phyloP scores from a whole-genome alignment of 2,797 vertebrate species.

The Pseudocheirus occidentalis region DNA sequence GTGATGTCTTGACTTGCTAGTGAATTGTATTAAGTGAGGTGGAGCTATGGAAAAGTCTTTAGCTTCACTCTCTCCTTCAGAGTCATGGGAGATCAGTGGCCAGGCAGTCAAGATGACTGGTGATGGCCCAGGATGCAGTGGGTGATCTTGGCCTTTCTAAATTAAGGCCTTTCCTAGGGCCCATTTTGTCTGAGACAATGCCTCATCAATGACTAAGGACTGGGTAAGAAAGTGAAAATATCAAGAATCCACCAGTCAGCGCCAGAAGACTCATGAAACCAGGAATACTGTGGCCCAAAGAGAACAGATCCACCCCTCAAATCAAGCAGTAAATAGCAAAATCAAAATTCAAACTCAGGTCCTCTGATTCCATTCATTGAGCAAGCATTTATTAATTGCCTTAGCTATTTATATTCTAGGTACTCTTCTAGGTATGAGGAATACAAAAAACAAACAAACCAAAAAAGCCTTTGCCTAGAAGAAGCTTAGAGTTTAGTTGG shows the following conservation, averaged over 20 bases:
- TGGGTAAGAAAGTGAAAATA: background rate
- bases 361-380: background rate
- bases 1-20: background rate
- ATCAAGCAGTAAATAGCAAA: background rate
- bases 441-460: background rate
- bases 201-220: background rate
- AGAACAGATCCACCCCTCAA: background rate
- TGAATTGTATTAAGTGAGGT: background rate
- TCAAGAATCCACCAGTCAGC: background rate
- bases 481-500: background rate
- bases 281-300: background rate
- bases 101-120: background rate
- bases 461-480: background rate
- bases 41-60: background rate
- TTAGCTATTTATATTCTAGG: background rate
- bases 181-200: background rate
- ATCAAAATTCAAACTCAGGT: background rate
- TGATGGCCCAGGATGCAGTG: background rate
- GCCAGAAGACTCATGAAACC: background rate
- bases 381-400: background rate
- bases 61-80: background rate
- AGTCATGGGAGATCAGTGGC: background rate
- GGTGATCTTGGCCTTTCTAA: background rate
- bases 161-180: background rate
- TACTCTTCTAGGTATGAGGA: background rate